Base-by-base conservation (phyloP, 2,888 invertebrate genomes). In the Unio pictorum region DNA sequence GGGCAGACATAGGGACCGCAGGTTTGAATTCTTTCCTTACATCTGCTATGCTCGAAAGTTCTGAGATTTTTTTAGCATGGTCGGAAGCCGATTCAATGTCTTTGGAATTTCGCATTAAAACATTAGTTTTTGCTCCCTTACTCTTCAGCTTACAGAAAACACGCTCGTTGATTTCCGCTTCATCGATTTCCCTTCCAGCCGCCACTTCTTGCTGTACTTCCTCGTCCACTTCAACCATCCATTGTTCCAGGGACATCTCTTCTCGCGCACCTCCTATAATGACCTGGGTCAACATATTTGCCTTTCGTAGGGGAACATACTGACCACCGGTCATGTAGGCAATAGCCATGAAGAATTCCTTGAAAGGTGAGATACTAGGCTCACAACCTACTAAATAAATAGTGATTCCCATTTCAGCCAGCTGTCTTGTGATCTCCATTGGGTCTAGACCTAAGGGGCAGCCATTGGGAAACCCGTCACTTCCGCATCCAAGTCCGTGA, bases 231-330 rank as follows among this genome's bases (percentile, higher is more conserved):
- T 86, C 84, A 11, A 74, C 76, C 84, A 86, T 86, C 66, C 84
- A 78, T 61, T 81, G 78, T 67, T 87, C 82, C n/a, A 88, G 79
- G 4, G 86, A 84, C 60, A 88, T 78, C 69, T 87, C 88, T 69
- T 88, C 87, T 62, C 84, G 83, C 0, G 86, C 88, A 2, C 87
- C 85, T 8, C 86, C 87, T 15, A 87, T 81, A 45, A 88, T 87
- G 3, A 88, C 84, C 64, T 85, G 74, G 1, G 82, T 78, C 3
- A 88, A 74, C 7, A 84, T 64, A 58, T 82, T 71, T 1, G 87
- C 85, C 56, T 79, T 81, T 1, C 75, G 67, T n/a, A 88, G 71
- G 4, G 88, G 88, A 7, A 88, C 83, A 72, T 87, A 88, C 70
- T 87, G 87, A 6, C 88, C 88, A 0, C 88, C 87, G 4, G 88